Evolutionary conservation across 2,113 vertebrate genomes (phyloP).

Genomic region (Caretta caretta): DNA sequence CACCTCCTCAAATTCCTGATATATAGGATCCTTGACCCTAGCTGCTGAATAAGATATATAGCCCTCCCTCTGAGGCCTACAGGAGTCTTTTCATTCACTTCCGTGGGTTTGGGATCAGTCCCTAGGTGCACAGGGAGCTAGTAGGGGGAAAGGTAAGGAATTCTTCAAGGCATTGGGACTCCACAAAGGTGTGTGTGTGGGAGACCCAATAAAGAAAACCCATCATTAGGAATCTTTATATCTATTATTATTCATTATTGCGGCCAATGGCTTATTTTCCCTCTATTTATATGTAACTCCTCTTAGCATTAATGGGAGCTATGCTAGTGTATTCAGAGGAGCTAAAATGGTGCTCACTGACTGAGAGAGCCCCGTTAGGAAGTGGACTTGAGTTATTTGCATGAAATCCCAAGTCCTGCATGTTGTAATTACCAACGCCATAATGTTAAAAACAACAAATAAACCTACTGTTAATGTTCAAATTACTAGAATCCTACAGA

Average conservation of each 20-base stretch:
- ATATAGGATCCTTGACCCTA: neutral
- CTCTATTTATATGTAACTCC: neutral
- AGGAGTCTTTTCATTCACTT: fast-evolving
- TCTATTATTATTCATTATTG: neutral
- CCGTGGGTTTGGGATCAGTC: neutral
- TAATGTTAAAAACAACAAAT: neutral
- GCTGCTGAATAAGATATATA: neutral
- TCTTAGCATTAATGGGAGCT: neutral
- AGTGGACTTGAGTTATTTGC: neutral
- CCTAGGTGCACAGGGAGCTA: neutral
- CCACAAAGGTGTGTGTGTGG: neutral
- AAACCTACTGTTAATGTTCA: neutral
- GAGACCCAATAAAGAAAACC: neutral
- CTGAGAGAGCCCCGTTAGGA: fast-evolving
- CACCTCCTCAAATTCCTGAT: neutral
- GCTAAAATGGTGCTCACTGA: neutral
- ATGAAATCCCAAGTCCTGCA: neutral
- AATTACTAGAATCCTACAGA: neutral
- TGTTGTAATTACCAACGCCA: neutral
- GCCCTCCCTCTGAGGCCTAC: neutral
- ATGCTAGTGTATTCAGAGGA: neutral
- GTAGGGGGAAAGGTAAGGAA: fast-evolving
- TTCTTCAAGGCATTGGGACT: neutral
- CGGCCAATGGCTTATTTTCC: neutral
- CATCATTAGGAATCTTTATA: neutral